Conservation (phyloP, 2,888 invertebrate species). For the Lasius fuliginosus region DNA sequence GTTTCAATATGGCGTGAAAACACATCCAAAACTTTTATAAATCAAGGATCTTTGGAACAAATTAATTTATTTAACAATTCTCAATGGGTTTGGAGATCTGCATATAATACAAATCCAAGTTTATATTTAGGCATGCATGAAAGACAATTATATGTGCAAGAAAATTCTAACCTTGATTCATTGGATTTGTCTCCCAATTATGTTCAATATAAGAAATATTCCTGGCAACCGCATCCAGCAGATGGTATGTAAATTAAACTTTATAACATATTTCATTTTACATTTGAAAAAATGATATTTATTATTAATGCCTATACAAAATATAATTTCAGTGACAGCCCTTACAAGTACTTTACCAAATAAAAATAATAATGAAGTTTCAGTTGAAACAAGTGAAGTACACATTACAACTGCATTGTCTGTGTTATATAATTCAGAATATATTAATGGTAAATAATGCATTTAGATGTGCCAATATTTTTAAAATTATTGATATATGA, state of each 20-base stretch:
- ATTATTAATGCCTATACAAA: neutral
- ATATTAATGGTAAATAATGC: slow-evolving; percentile 89
- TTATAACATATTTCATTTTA: neutral
- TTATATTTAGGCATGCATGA: slow-evolving; percentile 95
- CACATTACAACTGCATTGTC: slow-evolving; percentile 90
- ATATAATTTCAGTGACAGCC: slow-evolving; percentile 66
- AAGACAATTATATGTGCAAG: slow-evolving; percentile 89
- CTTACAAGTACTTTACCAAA: slow-evolving; percentile 56
- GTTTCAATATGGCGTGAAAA: slow-evolving; percentile 95
- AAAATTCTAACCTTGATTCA: slow-evolving; percentile 78
- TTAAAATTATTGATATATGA: neutral
- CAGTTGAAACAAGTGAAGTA: slow-evolving; percentile 77
- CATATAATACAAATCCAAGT: slow-evolving; percentile 88
- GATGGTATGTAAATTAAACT: slow-evolving; percentile 81
- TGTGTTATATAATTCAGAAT: slow-evolving; percentile 91
- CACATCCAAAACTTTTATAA: slow-evolving; percentile 79
- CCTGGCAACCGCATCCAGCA: slow-evolving; percentile 92
- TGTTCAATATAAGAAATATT: slow-evolving; percentile 87
- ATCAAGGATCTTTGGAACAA: slow-evolving; percentile 87
- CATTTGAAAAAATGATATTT: neutral
- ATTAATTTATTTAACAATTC: slow-evolving; percentile 92
- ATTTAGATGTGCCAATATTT: neutral
- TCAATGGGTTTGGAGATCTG: slow-evolving; percentile 86
- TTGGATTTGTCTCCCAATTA: slow-evolving; percentile 68
- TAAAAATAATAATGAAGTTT: slow-evolving; percentile 50